phyloP scores from a whole-genome alignment of 1,140 invertebrate species.

The Drosophila suzukii region DNA sequence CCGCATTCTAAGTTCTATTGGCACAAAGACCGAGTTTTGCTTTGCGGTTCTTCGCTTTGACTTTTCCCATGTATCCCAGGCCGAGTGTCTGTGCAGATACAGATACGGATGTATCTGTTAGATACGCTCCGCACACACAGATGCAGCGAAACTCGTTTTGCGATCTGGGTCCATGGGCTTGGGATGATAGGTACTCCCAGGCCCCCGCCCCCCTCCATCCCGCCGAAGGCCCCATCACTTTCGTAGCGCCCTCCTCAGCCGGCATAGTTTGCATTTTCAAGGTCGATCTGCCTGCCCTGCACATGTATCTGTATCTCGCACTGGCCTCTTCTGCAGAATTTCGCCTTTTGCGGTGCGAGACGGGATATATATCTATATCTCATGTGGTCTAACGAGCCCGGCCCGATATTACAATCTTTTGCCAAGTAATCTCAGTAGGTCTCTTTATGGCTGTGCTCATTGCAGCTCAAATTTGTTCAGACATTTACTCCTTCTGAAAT shows the following conservation, averaged over 20 bases:
- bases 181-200: conserved; percentile 42
- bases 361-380: conserved; percentile 48
- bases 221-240: conserved; percentile 11
- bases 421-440: conserved; percentile 60
- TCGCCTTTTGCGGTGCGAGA: conserved; percentile 30
- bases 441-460: conserved; percentile 42
- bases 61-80: conserved; percentile 46
- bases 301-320: conserved; percentile 1
- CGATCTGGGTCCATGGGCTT: conserved; percentile 25
- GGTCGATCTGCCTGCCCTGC: conserved; percentile 36
- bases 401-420: conserved; percentile 62
- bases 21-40: conserved; percentile 80
- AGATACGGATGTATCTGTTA: conserved; percentile 64
- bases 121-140: conserved; percentile 55
- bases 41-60: conserved; percentile 45
- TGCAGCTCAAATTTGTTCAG: conserved; percentile 62
- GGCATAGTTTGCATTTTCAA: conserved; percentile 80
- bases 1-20: conserved; percentile 82
- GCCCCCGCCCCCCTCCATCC: conserved; percentile 1
- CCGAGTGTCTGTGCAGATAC: conserved; percentile 13
- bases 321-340: conserved; percentile 60
- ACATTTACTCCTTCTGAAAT: conserved; percentile 60
- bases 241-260: conserved; percentile 60
- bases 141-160: conserved; percentile 69
- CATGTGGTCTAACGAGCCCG: conserved; percentile 58